A percentile compares a stretch with the other conserved stretches of the same genome.
phyloP scores from a whole-genome alignment of 2,113 vertebrate genomes.

The Salvelinus namaycush region DNA sequence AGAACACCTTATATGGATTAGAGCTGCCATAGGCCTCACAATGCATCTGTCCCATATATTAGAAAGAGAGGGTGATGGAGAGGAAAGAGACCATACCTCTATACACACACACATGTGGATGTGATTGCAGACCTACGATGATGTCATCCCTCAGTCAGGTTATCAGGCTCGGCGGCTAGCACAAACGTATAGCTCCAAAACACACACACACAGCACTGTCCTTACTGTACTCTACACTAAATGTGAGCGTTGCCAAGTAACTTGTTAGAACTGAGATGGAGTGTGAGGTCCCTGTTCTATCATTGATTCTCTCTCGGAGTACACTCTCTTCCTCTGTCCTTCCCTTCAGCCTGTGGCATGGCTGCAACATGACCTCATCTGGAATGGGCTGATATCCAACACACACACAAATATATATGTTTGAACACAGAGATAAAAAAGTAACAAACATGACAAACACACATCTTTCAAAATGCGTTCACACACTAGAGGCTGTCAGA shows the following conservation, averaged over 20 bases:
- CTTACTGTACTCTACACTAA: neutral
- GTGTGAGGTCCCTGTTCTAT: neutral
- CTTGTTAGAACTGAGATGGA: neutral
- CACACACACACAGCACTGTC: constrained; percentile 1
- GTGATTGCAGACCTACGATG: constrained; percentile 65
- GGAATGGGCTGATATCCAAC: constrained; percentile 64
- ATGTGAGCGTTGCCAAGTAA: neutral
- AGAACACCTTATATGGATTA: constrained; percentile 19
- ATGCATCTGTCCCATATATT: constrained; percentile 9
- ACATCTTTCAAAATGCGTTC: constrained; percentile 2
- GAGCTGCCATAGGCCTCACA: neutral
- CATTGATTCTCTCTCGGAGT: neutral
- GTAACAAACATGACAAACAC: constrained; percentile 46
- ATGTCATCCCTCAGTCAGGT: constrained; percentile 71
- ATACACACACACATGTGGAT: constrained; percentile 65
- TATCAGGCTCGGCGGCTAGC: constrained; percentile 63
- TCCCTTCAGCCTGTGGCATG: constrained; percentile 71
- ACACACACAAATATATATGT: constrained; percentile 22
- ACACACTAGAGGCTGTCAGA: constrained; percentile 43
- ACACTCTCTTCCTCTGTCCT: constrained; percentile 47
- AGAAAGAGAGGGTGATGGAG: constrained; percentile 1
- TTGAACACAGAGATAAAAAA: constrained; percentile 18
- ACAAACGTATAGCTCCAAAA: constrained; percentile 45
- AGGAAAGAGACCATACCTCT: neutral
- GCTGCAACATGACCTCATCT: constrained; percentile 71